Percentiles rank a stretch among this genome's conserved stretches.
Conservation (phyloP, 64 coral and sea anemone genomes). For the Dendronephthya gigantea region DNA sequence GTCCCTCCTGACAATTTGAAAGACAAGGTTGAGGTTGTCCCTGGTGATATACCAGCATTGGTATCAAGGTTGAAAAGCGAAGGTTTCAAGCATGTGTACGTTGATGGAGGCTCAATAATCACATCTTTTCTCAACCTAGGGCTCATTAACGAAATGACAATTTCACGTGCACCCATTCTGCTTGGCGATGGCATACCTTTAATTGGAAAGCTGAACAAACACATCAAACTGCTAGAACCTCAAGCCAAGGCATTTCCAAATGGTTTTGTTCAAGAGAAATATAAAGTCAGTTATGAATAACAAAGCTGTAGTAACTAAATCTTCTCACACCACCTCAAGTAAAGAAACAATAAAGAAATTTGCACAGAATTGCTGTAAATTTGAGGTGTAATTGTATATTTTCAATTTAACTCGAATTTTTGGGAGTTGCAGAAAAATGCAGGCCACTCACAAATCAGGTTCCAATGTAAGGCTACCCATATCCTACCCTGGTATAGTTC, state of each 20-base stretch:
- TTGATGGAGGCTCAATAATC: background rate
- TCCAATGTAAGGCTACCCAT: too few relatives aligned
- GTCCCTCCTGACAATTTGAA: background rate
- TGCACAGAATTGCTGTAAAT: too few relatives aligned
- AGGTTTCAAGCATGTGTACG: background rate
- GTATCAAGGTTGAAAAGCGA: background rate
- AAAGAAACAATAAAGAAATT: too few relatives aligned
- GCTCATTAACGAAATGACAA: background rate
- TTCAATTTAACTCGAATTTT: too few relatives aligned
- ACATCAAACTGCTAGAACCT: background rate
- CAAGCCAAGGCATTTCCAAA: background rate
- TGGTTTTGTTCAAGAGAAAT: background rate
- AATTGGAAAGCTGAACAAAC: background rate
- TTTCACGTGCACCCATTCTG: background rate
- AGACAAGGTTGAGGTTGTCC: background rate
- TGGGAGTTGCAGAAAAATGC: too few relatives aligned
- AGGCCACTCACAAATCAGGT: too few relatives aligned
- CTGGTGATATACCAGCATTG: background rate
- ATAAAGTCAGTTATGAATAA: background rate
- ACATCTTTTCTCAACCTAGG: background rate
- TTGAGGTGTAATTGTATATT: too few relatives aligned
- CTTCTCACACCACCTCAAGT: too few relatives aligned
- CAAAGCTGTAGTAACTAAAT: too few relatives aligned
- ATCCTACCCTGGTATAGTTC: too few relatives aligned
- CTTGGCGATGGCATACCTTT: background rate